Conservation (phyloP, 2,113 vertebrate genomes). For the Tauraco erythrolophus region DNA sequence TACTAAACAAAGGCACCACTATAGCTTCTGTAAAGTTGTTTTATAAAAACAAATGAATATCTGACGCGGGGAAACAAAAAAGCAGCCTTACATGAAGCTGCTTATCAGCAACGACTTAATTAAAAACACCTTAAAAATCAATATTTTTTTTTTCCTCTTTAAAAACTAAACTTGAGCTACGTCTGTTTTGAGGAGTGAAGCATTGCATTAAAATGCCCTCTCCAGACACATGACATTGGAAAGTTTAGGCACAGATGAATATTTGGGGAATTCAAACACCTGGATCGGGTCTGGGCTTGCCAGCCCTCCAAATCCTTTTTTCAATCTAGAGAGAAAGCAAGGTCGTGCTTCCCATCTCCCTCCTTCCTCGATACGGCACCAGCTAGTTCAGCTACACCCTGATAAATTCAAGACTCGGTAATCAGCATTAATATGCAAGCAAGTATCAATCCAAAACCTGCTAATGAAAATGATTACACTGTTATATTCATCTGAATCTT, state of each 20-base stretch:
- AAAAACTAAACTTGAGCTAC: conserved; percentile 49
- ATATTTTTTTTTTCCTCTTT: conserved; percentile 8
- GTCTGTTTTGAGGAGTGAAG: conserved; percentile 61
- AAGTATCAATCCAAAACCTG: conserved; percentile 66
- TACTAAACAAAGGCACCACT: conserved; percentile 73
- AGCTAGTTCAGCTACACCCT: conserved; percentile 36
- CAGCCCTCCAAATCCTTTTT: conserved; percentile 11
- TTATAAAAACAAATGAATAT: conserved; percentile 49
- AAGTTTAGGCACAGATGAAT: conserved; percentile 71
- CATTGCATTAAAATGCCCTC: conserved; percentile 65
- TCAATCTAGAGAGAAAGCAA: conserved; percentile 6
- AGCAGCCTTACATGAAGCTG: conserved; percentile 52
- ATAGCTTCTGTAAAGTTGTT: conserved; percentile 59
- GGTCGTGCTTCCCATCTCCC: conserved; percentile 28
- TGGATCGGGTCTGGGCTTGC: conserved; percentile 64
- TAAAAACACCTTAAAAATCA: conserved; percentile 58
- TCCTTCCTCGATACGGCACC: neutral
- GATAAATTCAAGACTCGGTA: conserved; percentile 16
- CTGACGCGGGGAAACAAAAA: conserved; percentile 6
- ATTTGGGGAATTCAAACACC: conserved; percentile 75
- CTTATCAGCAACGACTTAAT: conserved; percentile 8
- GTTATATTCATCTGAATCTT: conserved; percentile 73
- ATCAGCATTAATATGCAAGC: conserved; percentile 67
- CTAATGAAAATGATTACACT: conserved; percentile 62
- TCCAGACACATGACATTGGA: conserved; percentile 69